Evolutionary conservation across 2,113 vertebrate genomes (phyloP).

Genomic region (Dryoscopus gambensis): DNA sequence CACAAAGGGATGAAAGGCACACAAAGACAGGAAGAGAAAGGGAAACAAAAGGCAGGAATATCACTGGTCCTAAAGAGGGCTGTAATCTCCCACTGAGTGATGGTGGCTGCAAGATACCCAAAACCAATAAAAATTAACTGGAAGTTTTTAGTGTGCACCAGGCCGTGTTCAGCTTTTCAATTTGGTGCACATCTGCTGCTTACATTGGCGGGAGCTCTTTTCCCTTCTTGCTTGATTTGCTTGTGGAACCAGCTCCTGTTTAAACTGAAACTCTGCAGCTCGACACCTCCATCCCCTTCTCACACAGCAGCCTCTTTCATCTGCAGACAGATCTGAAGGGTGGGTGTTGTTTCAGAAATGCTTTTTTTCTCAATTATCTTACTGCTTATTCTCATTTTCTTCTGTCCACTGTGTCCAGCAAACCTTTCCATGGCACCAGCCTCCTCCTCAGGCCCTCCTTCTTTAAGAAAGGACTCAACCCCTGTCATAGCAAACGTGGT

Average conservation of each 20-base stretch:
- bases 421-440: conserved; percentile 73
- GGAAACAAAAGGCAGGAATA: not conserved
- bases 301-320: not conserved
- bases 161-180: not conserved
- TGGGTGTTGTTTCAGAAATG: not conserved
- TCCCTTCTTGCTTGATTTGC: not conserved
- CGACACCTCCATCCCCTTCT: not conserved
- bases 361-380: not conserved
- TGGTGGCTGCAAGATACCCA: not conserved
- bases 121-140: not conserved
- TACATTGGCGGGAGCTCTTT: not conserved
- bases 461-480: conserved; percentile 83
- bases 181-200: not conserved
- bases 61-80: not conserved
- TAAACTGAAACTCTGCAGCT: not conserved
- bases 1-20: not conserved
- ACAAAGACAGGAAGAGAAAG: not conserved
- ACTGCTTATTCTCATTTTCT: conserved; percentile 26
- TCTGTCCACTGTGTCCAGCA: conserved; percentile 58
- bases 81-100: not conserved
- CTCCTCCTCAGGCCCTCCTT: conserved; percentile 71
- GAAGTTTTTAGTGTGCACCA: not conserved
- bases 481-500: conserved; percentile 93
- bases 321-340: not conserved
- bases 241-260: not conserved